Conservation (phyloP, 2,888 invertebrate species). For the Philhelius pedissequus region DNA sequence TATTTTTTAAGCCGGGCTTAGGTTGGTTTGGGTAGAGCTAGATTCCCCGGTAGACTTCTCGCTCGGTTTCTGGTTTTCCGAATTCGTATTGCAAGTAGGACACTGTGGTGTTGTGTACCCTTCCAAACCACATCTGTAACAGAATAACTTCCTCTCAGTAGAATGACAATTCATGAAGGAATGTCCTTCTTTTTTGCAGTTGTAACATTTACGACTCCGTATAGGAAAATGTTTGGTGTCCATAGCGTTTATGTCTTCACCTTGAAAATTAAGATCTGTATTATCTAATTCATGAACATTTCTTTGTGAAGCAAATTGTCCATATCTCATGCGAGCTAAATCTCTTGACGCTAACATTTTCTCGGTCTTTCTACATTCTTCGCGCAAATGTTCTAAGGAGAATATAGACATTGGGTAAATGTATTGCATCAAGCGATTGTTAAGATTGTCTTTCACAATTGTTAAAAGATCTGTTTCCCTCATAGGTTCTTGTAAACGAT, state of each 20-base stretch:
- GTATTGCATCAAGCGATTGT: neutral
- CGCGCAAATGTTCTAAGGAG: conserved; percentile 1
- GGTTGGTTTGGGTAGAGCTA: neutral
- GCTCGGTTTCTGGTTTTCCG: conserved; percentile 11
- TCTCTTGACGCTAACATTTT: neutral
- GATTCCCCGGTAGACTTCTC: conserved; percentile 6
- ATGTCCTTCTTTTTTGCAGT: neutral
- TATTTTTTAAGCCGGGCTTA: neutral
- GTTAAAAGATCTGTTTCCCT: neutral
- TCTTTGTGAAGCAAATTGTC: neutral
- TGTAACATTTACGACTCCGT: neutral
- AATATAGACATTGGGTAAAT: conserved; percentile 12
- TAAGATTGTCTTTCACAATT: conserved; percentile 2
- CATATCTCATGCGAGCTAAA: neutral
- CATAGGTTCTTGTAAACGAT: neutral
- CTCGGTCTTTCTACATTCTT: neutral
- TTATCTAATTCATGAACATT: neutral
- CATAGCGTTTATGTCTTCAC: neutral
- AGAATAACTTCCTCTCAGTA: neutral
- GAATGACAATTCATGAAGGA: neutral
- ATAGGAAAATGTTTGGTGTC: neutral
- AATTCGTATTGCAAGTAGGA: neutral
- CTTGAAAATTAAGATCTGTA: too few relatives aligned
- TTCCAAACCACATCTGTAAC: neutral
- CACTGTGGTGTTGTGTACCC: neutral